These are phyloP conservation scores for Leucopsar rothschildi DNA, from an alignment of 2,113 vertebrate species.

Conservation along the genomic window DNA sequence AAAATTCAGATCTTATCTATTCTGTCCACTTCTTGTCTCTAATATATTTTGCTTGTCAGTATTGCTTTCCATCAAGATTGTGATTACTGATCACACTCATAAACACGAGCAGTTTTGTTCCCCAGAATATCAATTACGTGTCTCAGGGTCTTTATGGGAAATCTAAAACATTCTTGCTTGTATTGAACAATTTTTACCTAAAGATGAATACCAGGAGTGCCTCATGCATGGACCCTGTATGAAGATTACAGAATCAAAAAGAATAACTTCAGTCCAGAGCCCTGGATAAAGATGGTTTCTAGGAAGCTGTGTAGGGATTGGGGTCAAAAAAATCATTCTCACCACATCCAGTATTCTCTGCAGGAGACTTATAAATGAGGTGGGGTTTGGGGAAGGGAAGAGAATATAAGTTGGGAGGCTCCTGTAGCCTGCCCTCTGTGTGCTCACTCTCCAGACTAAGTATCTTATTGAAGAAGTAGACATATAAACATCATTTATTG, in stretches of 20 bases:
- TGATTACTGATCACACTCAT: neutral
- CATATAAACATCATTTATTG: neutral
- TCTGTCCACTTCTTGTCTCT: neutral
- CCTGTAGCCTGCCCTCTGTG: neutral
- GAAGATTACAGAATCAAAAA: neutral
- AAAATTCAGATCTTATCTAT: neutral
- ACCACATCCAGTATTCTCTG: neutral
- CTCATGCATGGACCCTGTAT: neutral
- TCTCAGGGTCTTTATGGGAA: neutral
- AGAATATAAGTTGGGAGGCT: neutral
- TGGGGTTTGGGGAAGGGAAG: neutral
- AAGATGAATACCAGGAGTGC: neutral
- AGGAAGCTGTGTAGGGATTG: neutral
- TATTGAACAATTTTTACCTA: neutral
- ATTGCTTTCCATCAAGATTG: neutral
- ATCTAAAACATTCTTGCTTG: neutral
- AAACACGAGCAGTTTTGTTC: neutral
- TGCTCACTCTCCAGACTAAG: neutral
- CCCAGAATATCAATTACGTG: rapidly evolving
- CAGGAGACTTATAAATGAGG: neutral
- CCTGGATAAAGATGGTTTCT: neutral
- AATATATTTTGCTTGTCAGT: neutral
- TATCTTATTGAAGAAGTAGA: neutral
- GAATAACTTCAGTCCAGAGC: neutral
- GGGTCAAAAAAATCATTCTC: neutral